Conservation (phyloP, 1,140 invertebrate species). For the Tachypleus tridentatus region DNA sequence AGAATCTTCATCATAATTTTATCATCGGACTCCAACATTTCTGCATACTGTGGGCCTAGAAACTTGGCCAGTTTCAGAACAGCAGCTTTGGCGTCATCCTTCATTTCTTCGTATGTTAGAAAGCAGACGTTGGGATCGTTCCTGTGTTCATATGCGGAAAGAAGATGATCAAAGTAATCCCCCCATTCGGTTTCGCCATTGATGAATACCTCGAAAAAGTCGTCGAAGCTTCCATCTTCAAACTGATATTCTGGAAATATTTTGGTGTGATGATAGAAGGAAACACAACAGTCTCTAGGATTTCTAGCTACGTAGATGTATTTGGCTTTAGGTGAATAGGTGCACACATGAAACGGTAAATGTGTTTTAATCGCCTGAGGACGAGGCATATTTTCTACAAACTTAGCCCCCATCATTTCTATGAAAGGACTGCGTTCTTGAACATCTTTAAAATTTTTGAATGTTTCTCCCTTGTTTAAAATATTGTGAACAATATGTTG, state of each 20-base stretch:
- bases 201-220: slow-evolving; percentile 31
- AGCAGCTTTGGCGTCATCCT: too few relatives aligned
- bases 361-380: slow-evolving; percentile 20
- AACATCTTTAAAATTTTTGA: neutral
- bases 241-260: neutral
- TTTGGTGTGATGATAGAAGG: slow-evolving; percentile 65
- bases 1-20: too few relatives aligned
- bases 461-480: neutral
- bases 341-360: slow-evolving; percentile 17
- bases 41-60: too few relatives aligned
- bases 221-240: slow-evolving; percentile 24
- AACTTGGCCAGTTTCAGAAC: too few relatives aligned
- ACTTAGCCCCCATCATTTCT: neutral
- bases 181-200: slow-evolving; percentile 29
- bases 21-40: too few relatives aligned
- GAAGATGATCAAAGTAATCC: slow-evolving; percentile 33
- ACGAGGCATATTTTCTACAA: neutral
- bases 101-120: too few relatives aligned
- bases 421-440: slow-evolving; percentile 1
- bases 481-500: slow-evolving; percentile 6
- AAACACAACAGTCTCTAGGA: slow-evolving; percentile 72
- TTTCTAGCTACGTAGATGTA: slow-evolving; percentile 64
- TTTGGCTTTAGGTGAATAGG: slow-evolving; percentile 32
- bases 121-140: too few relatives aligned
- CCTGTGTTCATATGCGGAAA: too few relatives aligned